Conservation (phyloP, 1,140 invertebrate species). For the Drosophila simulans region DNA sequence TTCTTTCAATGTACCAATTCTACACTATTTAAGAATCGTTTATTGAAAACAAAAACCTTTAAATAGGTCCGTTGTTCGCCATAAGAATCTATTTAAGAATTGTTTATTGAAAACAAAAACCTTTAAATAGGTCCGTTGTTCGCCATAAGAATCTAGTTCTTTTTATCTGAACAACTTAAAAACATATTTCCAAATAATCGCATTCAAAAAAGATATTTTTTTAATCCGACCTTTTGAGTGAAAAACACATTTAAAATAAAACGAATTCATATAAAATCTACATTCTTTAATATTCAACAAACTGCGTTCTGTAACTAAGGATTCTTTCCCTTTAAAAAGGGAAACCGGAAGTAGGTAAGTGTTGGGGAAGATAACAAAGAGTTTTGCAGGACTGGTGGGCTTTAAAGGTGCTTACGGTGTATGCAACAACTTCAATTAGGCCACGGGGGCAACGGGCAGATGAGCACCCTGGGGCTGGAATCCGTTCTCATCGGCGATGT, state of each 20-base stretch:
- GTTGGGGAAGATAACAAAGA: slow-evolving; percentile 30
- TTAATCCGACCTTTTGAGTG: too few relatives aligned
- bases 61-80: too few relatives aligned
- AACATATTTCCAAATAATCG: too few relatives aligned
- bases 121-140: too few relatives aligned
- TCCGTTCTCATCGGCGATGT: slow-evolving; percentile 91
- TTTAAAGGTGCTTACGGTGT: slow-evolving; percentile 9
- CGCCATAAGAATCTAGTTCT: too few relatives aligned
- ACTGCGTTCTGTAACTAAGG: slow-evolving; percentile 27
- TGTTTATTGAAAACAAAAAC: too few relatives aligned
- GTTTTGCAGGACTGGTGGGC: slow-evolving; percentile 11
- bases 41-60: too few relatives aligned
- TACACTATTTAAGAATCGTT: too few relatives aligned
- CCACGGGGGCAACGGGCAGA: slow-evolving; percentile 85
- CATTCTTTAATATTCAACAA: slow-evolving; percentile 45
- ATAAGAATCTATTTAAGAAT: too few relatives aligned
- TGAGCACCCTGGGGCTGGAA: slow-evolving; percentile 89
- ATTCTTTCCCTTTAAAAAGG: slow-evolving; percentile 2
- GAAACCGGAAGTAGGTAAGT: not conserved
- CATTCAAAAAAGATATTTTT: too few relatives aligned
- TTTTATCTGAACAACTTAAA: too few relatives aligned
- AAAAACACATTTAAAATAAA: slow-evolving; percentile 1
- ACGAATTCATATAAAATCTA: slow-evolving; percentile 10
- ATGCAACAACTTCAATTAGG: slow-evolving; percentile 21
- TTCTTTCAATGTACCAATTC: too few relatives aligned